These are phyloP conservation scores for Bufo gargarizans DNA, from an alignment of 2,113 vertebrate species.

Conservation along the genomic window DNA sequence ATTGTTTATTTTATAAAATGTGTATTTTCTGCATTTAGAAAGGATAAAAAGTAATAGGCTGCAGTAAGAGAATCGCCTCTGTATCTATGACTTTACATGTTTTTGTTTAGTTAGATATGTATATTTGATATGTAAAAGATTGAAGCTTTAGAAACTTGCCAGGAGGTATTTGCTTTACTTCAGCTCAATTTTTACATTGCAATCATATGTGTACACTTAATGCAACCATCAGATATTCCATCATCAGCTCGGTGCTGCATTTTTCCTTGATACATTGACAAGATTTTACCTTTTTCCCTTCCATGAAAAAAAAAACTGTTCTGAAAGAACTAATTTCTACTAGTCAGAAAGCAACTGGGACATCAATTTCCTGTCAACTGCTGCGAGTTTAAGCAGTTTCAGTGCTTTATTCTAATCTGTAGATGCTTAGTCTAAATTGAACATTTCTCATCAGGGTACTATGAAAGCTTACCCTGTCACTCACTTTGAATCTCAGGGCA, in stretches of 20 bases:
- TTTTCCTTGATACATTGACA: constrained; percentile 23
- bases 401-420: constrained; percentile 67
- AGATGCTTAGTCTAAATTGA: constrained; percentile 68
- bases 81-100: background rate
- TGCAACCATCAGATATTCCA: background rate
- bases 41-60: background rate
- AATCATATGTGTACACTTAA: background rate
- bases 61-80: background rate
- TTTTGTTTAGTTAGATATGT: background rate
- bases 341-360: constrained; percentile 69
- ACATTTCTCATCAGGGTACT: constrained; percentile 66
- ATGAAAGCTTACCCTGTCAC: constrained; percentile 65
- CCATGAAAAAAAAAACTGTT: constrained; percentile 64
- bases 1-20: too few species aligned
- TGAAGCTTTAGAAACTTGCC: background rate
- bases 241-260: background rate
- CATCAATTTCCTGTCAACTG: constrained; percentile 71
- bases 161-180: background rate
- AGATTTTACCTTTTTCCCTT: constrained; percentile 12
- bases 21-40: too few species aligned
- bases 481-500: constrained; percentile 51
- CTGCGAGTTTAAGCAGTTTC: constrained; percentile 64
- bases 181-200: background rate
- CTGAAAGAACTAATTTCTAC: constrained; percentile 69
- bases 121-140: background rate